These are phyloP conservation scores for Chrysolophus pictus DNA, from an alignment of 2,797 vertebrate genomes.

Conservation along the genomic window DNA sequence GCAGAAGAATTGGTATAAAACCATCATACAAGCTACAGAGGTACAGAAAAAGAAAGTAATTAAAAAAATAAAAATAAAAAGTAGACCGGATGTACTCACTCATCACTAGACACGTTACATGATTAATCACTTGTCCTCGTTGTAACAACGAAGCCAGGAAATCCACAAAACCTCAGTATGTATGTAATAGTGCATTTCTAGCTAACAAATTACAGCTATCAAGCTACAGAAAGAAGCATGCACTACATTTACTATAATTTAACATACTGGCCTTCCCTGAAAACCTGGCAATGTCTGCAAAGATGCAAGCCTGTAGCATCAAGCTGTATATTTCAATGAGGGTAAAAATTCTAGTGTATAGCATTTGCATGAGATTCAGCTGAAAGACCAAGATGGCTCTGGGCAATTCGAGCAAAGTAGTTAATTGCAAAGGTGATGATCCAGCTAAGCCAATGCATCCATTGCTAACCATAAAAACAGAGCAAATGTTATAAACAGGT, in stretches of 20 bases:
- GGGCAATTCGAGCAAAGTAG: not conserved
- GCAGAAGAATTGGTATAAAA: not conserved
- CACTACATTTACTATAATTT: conserved; percentile 62
- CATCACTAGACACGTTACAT: conserved; percentile 44
- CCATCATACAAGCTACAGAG: not conserved
- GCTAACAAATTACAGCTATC: conserved; percentile 74
- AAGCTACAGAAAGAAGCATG: conserved; percentile 44
- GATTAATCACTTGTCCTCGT: conserved; percentile 69
- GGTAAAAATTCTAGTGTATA: not conserved
- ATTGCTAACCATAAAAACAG: not conserved
- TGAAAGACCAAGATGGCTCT: not conserved
- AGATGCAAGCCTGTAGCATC: not conserved
- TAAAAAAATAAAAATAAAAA: conserved; percentile 44
- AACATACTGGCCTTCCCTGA: conserved; percentile 37
- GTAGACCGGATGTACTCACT: conserved; percentile 50
- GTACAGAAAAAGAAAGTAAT: not conserved
- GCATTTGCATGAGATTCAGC: not conserved
- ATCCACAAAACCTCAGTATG: conserved; percentile 74
- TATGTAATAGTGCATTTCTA: conserved; percentile 69
- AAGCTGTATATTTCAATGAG: not conserved
- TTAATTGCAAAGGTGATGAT: not conserved
- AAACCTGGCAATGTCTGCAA: conserved; percentile 34
- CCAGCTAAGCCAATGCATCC: not conserved
- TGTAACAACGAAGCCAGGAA: conserved; percentile 71
- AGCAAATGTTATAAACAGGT: conserved; percentile 40